Conservation (phyloP, 37 sponge, comb jelly and placozoan genomes). For the Theonella swinhoei region DNA sequence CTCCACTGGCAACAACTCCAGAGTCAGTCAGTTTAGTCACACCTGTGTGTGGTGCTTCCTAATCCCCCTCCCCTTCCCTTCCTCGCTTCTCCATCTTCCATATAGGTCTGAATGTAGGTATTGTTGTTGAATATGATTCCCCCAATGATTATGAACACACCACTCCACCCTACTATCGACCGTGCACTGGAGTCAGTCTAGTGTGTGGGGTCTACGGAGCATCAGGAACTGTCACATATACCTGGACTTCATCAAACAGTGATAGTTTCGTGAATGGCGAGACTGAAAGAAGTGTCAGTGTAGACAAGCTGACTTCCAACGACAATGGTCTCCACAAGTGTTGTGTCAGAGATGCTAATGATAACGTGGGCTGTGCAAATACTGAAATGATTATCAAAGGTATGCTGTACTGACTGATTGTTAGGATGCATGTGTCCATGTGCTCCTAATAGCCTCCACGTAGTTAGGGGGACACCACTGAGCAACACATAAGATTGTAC, state of each 20-base stretch:
- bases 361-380: neutral
- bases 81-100: neutral
- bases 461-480: too few relatives aligned
- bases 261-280: slow-evolving; percentile 1
- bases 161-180: slow-evolving; percentile 19
- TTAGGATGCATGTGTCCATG: too few relatives aligned
- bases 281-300: neutral
- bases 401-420: neutral
- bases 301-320: neutral
- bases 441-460: too few relatives aligned
- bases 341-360: neutral
- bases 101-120: neutral
- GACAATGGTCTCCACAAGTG: neutral
- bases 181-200: slow-evolving; percentile 9
- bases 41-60: too few relatives aligned
- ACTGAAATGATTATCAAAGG: neutral
- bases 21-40: too few relatives aligned
- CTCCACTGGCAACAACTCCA: too few relatives aligned
- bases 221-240: neutral
- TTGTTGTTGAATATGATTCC: neutral
- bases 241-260: slow-evolving; percentile 13
- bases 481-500: too few relatives aligned
- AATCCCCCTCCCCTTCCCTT: too few relatives aligned
- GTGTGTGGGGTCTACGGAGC: slow-evolving; percentile 2
- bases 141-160: neutral